Percentiles rank a stretch among this genome's conserved stretches.
Conservation (phyloP, 2,113 vertebrate species). For the Dasyurus viverrinus region DNA sequence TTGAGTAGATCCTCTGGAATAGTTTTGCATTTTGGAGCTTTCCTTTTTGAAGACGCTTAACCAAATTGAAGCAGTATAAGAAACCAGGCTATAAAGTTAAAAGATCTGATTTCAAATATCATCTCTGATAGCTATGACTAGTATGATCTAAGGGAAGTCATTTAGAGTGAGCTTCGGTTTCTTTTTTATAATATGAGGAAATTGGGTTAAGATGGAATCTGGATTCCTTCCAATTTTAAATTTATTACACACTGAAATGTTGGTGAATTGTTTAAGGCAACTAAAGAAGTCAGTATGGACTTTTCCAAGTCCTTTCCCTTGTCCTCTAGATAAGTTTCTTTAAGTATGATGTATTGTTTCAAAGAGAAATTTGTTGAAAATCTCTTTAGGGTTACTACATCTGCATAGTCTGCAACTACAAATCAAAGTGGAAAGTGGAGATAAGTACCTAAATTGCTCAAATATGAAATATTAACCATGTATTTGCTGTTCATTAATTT, state of each 20-base stretch:
- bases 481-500: background rate
- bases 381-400: background rate
- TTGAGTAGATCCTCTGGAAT: conserved; percentile 5
- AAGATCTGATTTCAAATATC: background rate
- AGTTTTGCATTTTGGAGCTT: background rate
- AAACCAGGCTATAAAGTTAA: background rate
- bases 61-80: background rate
- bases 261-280: background rate
- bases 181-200: background rate
- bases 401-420: background rate
- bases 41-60: conserved; percentile 41
- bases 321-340: background rate
- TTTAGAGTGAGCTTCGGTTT: background rate
- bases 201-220: background rate
- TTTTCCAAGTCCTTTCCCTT: background rate
- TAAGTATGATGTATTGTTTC: background rate
- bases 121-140: background rate
- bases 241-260: background rate
- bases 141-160: background rate
- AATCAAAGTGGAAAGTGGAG: background rate
- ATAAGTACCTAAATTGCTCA: background rate
- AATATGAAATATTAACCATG: background rate
- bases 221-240: background rate
- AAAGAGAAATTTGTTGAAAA: background rate
- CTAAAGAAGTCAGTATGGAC: background rate